Conservation (phyloP, 2,797 vertebrate genomes). For the Heliangelus exortis region DNA sequence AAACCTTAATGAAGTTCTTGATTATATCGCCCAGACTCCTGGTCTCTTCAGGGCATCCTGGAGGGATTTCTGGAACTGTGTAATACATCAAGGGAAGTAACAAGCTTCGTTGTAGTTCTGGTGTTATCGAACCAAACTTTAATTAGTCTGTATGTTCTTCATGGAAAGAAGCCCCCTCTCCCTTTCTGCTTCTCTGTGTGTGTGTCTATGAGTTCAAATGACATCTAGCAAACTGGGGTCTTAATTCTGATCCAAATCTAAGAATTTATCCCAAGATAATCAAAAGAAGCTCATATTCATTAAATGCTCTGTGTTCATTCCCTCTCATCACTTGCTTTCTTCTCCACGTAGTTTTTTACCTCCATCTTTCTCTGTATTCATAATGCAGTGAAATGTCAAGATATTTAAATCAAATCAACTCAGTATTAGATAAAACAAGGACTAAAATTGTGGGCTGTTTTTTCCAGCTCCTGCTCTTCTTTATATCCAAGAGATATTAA, state of each 20-base stretch:
- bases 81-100: neutral
- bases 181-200: neutral
- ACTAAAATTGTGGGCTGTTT: neutral
- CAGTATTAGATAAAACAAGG: neutral
- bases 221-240: neutral
- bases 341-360: neutral
- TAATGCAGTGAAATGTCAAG: constrained; percentile 9
- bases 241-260: neutral
- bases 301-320: neutral
- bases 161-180: neutral
- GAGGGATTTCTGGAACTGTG: neutral
- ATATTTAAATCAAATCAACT: constrained; percentile 26
- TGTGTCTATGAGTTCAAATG: neutral
- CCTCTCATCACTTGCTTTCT: neutral
- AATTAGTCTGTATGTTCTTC: neutral
- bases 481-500: neutral
- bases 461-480: accelerated
- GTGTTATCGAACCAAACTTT: neutral
- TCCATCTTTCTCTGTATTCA: neutral
- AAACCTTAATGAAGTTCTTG: neutral
- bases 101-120: neutral
- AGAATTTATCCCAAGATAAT: neutral
- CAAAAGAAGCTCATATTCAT: neutral
- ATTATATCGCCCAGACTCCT: neutral
- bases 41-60: neutral